These are phyloP conservation scores for Pyrrhia umbra DNA, from an alignment of 2,888 invertebrate species.

Conservation along the genomic window DNA sequence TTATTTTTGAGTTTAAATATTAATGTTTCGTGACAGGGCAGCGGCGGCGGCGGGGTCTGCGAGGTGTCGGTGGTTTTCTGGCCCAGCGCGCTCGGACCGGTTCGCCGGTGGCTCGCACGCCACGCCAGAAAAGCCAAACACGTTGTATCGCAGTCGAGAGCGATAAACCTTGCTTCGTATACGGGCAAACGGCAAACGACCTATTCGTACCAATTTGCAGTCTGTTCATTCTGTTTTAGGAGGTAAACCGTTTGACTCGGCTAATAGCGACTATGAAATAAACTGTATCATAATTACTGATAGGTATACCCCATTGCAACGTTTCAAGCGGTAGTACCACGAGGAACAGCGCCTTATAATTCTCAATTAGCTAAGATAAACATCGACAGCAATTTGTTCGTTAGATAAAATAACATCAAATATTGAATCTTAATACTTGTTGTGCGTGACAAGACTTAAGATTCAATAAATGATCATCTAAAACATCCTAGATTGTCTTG, in stretches of 20 bases:
- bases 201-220: constrained; percentile 86
- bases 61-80: constrained; percentile 90
- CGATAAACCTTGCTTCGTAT: constrained; percentile 85
- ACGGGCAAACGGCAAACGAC: constrained; percentile 82
- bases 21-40: constrained; percentile 89
- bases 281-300: constrained; percentile 64
- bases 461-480: constrained; percentile 37
- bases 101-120: constrained; percentile 82
- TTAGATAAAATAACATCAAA: constrained; percentile 49
- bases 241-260: constrained; percentile 57
- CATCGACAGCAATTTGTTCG: constrained; percentile 53
- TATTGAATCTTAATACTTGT: constrained; percentile 41
- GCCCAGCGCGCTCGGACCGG: constrained; percentile 87
- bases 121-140: constrained; percentile 83
- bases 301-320: constrained; percentile 31
- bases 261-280: constrained; percentile 61
- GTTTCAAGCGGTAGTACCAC: constrained; percentile 33
- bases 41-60: constrained; percentile 76
- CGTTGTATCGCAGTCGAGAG: constrained; percentile 80
- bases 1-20: constrained; percentile 84
- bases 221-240: constrained; percentile 68
- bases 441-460: constrained; percentile 28
- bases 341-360: constrained; percentile 37
- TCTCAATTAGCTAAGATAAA: constrained; percentile 57
- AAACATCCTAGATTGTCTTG: constrained; percentile 28